Base-by-base conservation (phyloP, 2,888 invertebrate genomes). In the Alcis repandata region DNA sequence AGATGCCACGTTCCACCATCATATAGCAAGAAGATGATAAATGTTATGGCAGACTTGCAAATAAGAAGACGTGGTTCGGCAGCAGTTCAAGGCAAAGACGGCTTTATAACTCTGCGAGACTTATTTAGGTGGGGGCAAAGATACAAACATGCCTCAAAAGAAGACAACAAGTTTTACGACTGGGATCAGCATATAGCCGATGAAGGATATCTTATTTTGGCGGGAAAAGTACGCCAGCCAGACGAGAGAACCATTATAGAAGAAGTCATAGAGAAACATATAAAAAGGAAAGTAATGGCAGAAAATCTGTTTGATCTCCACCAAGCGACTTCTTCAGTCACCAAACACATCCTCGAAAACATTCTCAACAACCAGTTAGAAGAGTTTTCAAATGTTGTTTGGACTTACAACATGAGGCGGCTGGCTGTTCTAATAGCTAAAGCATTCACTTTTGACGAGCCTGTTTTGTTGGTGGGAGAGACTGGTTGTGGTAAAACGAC, bases 401-500 rank as follows among this genome's bases (percentile, higher is more conserved):
- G 99, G 98, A 99, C 99, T 0, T 96, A 95, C 73, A 97, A 97
- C 79, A 97, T 99, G 97, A 94, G 98, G 57, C 94, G 96, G 77
- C 94, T 97, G 84, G 97, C 96, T 0, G 96, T 97, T 15, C 84
- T 97, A 15, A 95, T 96, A 1, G 95, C 95, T 0, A 98, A 99
- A 90, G 97, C 99, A 0, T 95, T 98, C 74, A 95, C 96, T 72
- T 99, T 98, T 80, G 95, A 97, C 75, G 99, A 99, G 86, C 99
- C 99, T 0, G 97, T 99, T 0, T 89, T 99, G 49, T 91, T 99
- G 45, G 98, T 99, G 0, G 99, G 99, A 10, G 99, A 99, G 83
- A 99, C 99, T 0, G 99, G 99, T 0, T 98, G 99, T 82, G 99
- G 99, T 0, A 99, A 99, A 94, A 99, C 99, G 0, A 99, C 99